phyloP scores from a whole-genome alignment of 2,113 vertebrate species.

The Halcyon senegalensis region DNA sequence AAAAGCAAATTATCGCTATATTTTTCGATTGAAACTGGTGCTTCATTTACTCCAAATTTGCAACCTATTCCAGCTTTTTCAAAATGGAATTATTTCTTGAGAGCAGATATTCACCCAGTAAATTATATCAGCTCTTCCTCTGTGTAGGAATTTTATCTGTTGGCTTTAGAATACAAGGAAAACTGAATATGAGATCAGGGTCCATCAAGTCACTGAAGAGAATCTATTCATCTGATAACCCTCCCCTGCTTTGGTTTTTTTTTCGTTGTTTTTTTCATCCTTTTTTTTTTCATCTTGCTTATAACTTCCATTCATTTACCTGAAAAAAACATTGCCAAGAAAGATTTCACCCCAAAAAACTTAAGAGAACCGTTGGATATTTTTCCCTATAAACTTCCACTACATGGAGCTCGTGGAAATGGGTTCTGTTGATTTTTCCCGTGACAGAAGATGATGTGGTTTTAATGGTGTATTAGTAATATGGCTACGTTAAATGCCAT shows the following conservation, averaged over 20 bases:
- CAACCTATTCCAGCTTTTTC: neutral
- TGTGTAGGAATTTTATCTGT: neutral
- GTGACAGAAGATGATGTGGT: neutral
- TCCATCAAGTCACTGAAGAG: neutral
- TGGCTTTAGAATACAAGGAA: neutral
- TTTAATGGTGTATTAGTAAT: conserved; percentile 7
- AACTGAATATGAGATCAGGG: neutral
- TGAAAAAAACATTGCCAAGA: neutral
- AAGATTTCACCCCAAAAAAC: neutral
- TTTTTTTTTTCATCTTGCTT: neutral
- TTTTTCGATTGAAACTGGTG: neutral
- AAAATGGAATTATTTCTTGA: neutral
- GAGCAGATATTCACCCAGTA: neutral
- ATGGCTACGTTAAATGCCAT: neutral
- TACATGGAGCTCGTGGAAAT: neutral
- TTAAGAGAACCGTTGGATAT: neutral
- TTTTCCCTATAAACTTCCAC: neutral
- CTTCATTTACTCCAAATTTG: neutral
- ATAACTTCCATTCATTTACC: neutral
- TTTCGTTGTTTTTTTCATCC: neutral
- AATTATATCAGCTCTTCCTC: neutral
- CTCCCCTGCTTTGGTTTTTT: neutral
- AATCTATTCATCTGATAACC: neutral
- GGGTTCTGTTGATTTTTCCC: neutral
- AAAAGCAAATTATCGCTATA: accelerated